Evolutionary conservation across 1,140 invertebrate genomes (phyloP).

Genomic region (Magallana gigas): DNA sequence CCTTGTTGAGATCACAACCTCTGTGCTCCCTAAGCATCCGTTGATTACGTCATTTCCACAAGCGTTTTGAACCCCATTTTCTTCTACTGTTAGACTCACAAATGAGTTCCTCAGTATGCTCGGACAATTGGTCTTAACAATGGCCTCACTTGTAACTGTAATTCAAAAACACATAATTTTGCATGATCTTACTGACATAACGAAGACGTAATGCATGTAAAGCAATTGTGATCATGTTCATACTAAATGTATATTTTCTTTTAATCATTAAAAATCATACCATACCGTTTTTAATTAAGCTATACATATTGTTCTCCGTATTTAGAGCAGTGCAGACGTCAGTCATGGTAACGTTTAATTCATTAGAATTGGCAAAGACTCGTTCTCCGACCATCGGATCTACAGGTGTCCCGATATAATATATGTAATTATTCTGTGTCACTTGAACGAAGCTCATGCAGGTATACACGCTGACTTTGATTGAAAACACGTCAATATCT

Average conservation of each 20-base stretch:
- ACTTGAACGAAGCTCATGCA: not conserved
- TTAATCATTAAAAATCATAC: not conserved
- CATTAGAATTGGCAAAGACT: not conserved
- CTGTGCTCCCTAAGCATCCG: not conserved
- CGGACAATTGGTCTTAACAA: not conserved
- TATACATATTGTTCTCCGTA: not conserved
- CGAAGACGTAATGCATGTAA: not conserved
- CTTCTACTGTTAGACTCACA: not conserved
- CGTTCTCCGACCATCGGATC: not conserved
- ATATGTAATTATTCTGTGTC: not conserved
- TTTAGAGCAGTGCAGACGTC: not conserved
- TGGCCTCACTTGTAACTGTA: not conserved
- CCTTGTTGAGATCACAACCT: not conserved
- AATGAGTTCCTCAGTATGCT: not conserved
- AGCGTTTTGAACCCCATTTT: not conserved
- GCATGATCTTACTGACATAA: not conserved
- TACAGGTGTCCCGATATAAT: not conserved
- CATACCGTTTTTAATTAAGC: constrained; percentile 20
- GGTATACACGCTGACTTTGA: not conserved
- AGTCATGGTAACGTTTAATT: not conserved
- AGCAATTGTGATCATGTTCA: not conserved
- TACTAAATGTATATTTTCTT: not conserved
- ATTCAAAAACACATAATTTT: not conserved
- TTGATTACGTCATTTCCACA: not conserved
- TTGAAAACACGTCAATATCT: not conserved